Conservation (phyloP, 1,140 invertebrate species). For the Drosophila subpulchrella region DNA sequence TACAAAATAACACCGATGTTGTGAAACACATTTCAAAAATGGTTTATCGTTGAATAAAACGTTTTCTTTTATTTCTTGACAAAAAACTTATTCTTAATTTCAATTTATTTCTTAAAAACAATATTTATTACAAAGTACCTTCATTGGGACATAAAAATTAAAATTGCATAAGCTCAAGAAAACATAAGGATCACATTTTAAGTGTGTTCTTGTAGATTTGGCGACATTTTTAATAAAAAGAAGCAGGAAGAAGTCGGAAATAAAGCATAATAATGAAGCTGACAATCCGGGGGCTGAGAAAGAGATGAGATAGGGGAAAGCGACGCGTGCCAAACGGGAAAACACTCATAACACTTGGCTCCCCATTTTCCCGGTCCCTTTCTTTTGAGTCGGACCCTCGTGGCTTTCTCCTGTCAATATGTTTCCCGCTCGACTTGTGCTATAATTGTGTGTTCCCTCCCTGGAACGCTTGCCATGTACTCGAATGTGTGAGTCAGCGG, state of each 20-base stretch:
- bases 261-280: slow-evolving; percentile 79
- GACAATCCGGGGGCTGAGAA: slow-evolving; percentile 50
- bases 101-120: no score
- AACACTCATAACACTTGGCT: slow-evolving; percentile 73
- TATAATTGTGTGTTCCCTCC: slow-evolving; percentile 44
- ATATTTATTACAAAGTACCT: no score
- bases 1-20: no score
- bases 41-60: no score
- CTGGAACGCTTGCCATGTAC: slow-evolving; percentile 11
- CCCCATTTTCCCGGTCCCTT: slow-evolving; percentile 21
- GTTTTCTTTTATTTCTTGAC: no score
- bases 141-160: no score
- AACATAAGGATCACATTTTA: no score
- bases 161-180: no score
- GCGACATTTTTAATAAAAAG: slow-evolving; percentile 65
- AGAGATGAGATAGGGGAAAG: not conserved
- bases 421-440: slow-evolving; percentile 53
- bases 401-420: slow-evolving; percentile 50
- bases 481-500: slow-evolving; percentile 7
- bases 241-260: slow-evolving; percentile 58
- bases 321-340: slow-evolving; percentile 70
- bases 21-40: no score
- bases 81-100: no score
- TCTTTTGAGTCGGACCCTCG: slow-evolving; percentile 29
- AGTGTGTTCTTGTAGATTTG: slow-evolving; percentile 49